Evolutionary conservation across 2,888 invertebrate species (phyloP), one percentile per base, ranked within the genome.

Genomic region (Steinernema scapterisci): DNA sequence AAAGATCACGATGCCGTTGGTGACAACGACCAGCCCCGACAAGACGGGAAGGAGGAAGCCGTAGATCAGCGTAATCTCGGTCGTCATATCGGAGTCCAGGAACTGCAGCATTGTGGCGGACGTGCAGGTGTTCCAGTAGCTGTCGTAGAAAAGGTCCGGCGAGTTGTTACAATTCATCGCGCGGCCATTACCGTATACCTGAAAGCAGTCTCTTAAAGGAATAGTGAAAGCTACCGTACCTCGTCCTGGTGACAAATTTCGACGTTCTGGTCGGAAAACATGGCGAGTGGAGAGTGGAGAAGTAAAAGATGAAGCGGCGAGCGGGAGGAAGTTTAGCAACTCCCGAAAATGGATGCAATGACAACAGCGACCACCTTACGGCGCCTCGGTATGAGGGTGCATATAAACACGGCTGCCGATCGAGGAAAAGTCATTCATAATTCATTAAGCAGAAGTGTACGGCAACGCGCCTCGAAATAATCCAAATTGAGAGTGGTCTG

Each of bases 21-120:
- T 76, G 31, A 78, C 73, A 54, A 82, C 75, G 48, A 81, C 81
- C 5, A 75, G 71, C n/a, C 78, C 71, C 13, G 82, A 76, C 3
- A 82, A 75, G 0, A 80, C 38, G 16, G 81, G 82, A 25, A 82
- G 70, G 7, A 81, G 72, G 54, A 76, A 73, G 25, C 82, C 82
- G 75, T 82, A 80, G 51, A 72, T 51, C 21, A 48, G 31, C 51
- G 46, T 48, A 25, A 72, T 48, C 45, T 45, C 71, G 1, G 71
- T 71, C 6, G 71, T 48, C 44, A 31, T 63, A 31, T 63, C 63
- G 11, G 63, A 63, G 72, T 81, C 81, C 31, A 77, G 78, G 70
- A 82, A 82, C 75, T 82, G 81, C 7, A 82, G 76, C 25, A 81
- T 71, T 44, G 80, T 76, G 0, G 80, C 81, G 0, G 77, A 73